phyloP scores from a whole-genome alignment of 1,140 invertebrate genomes.

The Danaus melanippus region DNA sequence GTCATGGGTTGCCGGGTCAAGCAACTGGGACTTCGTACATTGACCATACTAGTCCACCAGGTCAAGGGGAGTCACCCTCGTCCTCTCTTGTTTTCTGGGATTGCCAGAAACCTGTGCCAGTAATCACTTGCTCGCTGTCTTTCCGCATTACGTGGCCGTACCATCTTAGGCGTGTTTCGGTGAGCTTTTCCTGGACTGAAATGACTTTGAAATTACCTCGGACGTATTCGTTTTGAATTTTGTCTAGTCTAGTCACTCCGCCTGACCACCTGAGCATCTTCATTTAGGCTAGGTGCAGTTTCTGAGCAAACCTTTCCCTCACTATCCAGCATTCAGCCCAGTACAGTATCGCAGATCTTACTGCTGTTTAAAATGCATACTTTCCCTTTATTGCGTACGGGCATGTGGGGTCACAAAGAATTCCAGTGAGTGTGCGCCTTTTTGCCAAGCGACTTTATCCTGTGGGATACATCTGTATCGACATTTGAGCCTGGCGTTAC shows the following conservation, averaged over 20 bases:
- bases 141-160: not conserved
- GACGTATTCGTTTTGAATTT: conserved; percentile 10
- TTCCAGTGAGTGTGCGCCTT: conserved; percentile 3
- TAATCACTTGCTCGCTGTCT: not conserved
- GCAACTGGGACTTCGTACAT: too few relatives aligned
- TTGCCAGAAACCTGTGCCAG: too few relatives aligned
- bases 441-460: conserved; percentile 2
- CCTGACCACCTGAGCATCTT: conserved; percentile 8
- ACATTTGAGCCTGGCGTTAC: not conserved
- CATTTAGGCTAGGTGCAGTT: conserved; percentile 7
- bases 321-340: conserved; percentile 6
- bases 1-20: too few relatives aligned
- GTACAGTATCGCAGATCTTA: not conserved
- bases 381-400: conserved; percentile 9
- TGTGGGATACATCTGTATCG: conserved; percentile 3
- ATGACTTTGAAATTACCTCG: conserved; percentile 4
- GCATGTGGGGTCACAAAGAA: conserved; percentile 2
- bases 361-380: conserved; percentile 6
- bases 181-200: conserved; percentile 1
- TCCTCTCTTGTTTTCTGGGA: too few relatives aligned
- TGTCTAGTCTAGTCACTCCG: conserved; percentile 10
- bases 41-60: too few relatives aligned
- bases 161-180: too few relatives aligned
- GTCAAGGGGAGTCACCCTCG: too few relatives aligned
- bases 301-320: not conserved